Base-by-base conservation (phyloP, 2,888 invertebrate species). In the Pimpla rufipes region DNA sequence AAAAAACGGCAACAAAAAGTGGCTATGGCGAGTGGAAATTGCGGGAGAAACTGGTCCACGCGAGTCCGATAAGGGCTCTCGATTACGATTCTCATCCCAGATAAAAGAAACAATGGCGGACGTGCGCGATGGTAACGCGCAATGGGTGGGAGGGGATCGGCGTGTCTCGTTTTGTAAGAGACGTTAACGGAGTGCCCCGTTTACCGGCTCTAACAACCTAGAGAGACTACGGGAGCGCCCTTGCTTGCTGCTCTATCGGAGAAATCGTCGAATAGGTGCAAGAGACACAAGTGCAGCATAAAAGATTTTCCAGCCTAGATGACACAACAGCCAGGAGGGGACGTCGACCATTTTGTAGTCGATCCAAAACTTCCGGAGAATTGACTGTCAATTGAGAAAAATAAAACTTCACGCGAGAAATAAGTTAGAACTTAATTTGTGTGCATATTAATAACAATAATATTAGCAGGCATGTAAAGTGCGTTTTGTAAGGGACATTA, bases 61-160 rank as follows among this genome's bases (percentile, higher is more conserved):
- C 76, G 37, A 62, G 66, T 73, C 35, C 81, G 85, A 86, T 86
- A 86, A 86, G 85, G 64, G 81, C 85, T 81, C 85, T 81, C 85
- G 85, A 87, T 87, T 86, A 86, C 86, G 86, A 87, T 87, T 86
- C 80, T 82, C 87, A 86, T 87, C 85, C 83, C 71, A 85, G 87
- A 87, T 87, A 87, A 85, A 75, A 85, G 83, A 73, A 80, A 85
- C 78, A 86, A 82, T 82, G 78, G 79, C 83, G 66, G 40, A 64
- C 35, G 67, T 42, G 68, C 21, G 67, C 52, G 68, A 45, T 10
- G 40, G n/a, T 7, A 21, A 11, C 5, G 50, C 23, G 29, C 29
- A 29, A 5, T 29, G 29, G 42, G 68, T 40, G 59, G 45, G 21
- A 16, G 45, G 40, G 18, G 10, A 64, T 64, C 11, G 18, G 18